Evolutionary conservation across 2,888 invertebrate genomes (phyloP).

Genomic region (Agrotis exclamationis): DNA sequence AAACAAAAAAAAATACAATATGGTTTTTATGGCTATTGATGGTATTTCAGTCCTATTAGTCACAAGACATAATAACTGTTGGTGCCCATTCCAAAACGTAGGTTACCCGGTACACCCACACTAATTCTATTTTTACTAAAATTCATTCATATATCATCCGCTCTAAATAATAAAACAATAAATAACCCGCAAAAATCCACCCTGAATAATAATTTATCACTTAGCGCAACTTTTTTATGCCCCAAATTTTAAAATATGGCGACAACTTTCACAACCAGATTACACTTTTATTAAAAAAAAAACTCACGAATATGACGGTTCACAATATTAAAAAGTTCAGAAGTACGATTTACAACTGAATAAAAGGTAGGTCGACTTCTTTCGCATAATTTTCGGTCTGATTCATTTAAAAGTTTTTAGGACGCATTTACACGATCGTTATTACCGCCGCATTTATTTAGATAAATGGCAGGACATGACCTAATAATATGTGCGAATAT

Average conservation of each 20-base stretch:
- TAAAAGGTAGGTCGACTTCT: slow-evolving; percentile 18
- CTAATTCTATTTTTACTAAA: not conserved
- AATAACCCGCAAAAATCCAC: slow-evolving; percentile 52
- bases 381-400: slow-evolving; percentile 28
- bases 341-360: slow-evolving; percentile 46
- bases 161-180: slow-evolving; percentile 48
- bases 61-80: too few species aligned
- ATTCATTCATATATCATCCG: not conserved
- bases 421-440: slow-evolving; percentile 6
- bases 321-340: slow-evolving; percentile 60
- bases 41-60: too few species aligned
- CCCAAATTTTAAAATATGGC: slow-evolving; percentile 67
- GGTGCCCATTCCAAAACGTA: too few species aligned
- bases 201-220: slow-evolving; percentile 64
- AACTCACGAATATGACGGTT: slow-evolving; percentile 64
- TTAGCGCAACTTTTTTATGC: slow-evolving; percentile 66
- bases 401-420: slow-evolving; percentile 25
- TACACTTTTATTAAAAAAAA: slow-evolving; percentile 71
- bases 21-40: too few species aligned
- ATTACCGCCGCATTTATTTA: not conserved
- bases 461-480: not conserved
- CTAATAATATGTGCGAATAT: not conserved
- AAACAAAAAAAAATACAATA: too few species aligned
- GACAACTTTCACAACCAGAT: slow-evolving; percentile 62
- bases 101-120: too few species aligned